Evolutionary conservation across 2,797 vertebrate species (phyloP), one percentile per base, ranked within the genome.

Genomic region (Anguilla anguilla): DNA sequence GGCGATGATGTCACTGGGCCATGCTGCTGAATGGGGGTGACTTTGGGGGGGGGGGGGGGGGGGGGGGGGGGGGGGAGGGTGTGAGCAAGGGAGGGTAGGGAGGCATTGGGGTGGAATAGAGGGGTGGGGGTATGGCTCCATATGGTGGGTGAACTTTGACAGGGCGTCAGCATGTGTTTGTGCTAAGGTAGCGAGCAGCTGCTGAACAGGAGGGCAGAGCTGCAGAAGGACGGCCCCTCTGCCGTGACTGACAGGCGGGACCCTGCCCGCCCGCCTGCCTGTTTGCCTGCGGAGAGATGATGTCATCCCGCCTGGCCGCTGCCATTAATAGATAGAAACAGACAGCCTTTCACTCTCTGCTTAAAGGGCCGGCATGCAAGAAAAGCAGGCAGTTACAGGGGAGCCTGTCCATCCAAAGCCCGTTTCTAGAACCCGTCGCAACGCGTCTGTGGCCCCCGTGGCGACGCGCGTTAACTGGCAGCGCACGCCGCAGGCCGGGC

Each of bases 311-410:
- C 91, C 9, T 0, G 6, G 92, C 91, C 89, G 93, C 89, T 92
- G 91, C 94, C 95, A 94, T 95, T 94, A 94, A 95, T 96, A 94
- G 93, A 94, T 90, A 77, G 93, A 95, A 95, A 95, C 92, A 94
- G 94, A 93, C 94, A 90, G 92, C 91, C 92, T 93, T 94, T 94
- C 94, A 83, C 91, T 93, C 88, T 91, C 92, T 90, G 94, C 93
- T 95, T 95, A 95, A 95, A 96, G 94, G 87, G 91, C 90, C 93
- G 95, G 92, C 59, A 77, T 25, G 88, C 90, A 74, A 88, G 87
- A 92, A 93, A 88, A 92, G 89, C 92, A 79, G 74, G 81, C 51
- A 55, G 81, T 31, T 85, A 49, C 77, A 81, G 77, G 31, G 72
- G 13, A 5, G 19, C 35, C 35, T 17, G 0, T 3, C 35, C 39